A percentile compares a stretch with the other conserved stretches of the same genome.
Conservation (phyloP, 1,140 invertebrate species). For the Cydia splendana region DNA sequence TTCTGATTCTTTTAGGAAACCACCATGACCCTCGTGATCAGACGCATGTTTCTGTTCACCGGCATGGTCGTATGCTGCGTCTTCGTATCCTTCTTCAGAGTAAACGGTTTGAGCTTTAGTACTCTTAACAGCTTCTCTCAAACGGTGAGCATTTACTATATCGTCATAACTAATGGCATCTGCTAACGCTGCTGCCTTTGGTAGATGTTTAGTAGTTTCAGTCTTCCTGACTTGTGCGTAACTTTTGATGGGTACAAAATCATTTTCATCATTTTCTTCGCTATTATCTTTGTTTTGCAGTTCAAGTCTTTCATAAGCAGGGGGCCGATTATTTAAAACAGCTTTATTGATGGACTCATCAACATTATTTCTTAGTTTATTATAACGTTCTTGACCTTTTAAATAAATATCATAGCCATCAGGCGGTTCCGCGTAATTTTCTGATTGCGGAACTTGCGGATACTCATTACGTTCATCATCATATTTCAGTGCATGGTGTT, state of each 20-base stretch:
- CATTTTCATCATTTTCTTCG: constrained; percentile 59
- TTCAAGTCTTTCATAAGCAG: constrained; percentile 54
- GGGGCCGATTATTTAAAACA: constrained; percentile 57
- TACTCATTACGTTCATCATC: constrained; percentile 74
- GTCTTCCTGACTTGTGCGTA: constrained; percentile 85
- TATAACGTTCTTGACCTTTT: constrained; percentile 67
- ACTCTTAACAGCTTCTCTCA: constrained; percentile 84
- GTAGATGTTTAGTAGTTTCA: constrained; percentile 82
- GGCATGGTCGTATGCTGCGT: constrained; percentile 88
- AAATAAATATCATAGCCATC: constrained; percentile 76
- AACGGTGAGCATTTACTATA: constrained; percentile 81
- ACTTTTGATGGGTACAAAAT: constrained; percentile 84
- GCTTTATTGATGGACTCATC: constrained; percentile 69
- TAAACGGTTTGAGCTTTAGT: constrained; percentile 87
- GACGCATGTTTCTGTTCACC: constrained; percentile 86
- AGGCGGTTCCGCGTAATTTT: constrained; percentile 53
- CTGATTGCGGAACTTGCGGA: constrained; percentile 57
- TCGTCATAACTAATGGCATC: constrained; percentile 82
- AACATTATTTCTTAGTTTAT: constrained; percentile 61
- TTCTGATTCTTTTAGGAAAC: constrained; percentile 69
- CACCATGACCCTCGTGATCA: constrained; percentile 75
- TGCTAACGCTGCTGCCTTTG: constrained; percentile 79
- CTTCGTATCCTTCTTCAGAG: constrained; percentile 89
- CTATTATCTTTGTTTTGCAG: constrained; percentile 51
- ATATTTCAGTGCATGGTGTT: constrained; percentile 72